These are phyloP conservation scores for Cyrtonyx montezumae DNA, from an alignment of 2,113 vertebrate species.

Conservation along the genomic window DNA sequence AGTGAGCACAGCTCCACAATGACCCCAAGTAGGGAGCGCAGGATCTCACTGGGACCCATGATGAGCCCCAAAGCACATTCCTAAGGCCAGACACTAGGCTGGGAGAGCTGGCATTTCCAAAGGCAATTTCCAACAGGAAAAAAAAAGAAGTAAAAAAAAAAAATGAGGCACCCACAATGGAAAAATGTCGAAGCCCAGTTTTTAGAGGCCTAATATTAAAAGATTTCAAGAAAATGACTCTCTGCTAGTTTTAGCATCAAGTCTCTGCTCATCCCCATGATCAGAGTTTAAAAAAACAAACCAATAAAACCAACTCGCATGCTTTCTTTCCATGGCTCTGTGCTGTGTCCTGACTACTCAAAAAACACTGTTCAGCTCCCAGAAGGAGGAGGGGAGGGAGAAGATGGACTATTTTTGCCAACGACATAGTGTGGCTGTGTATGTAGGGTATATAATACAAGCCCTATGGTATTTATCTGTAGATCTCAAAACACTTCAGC, in stretches of 20 bases:
- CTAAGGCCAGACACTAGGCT: neutral
- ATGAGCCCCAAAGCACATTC: fast-evolving
- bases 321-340: neutral
- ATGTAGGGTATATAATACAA: neutral
- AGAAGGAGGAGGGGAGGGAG: neutral
- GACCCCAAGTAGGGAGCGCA: neutral
- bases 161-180: neutral
- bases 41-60: neutral
- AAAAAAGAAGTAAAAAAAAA: neutral
- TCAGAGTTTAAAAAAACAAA: slow-evolving; percentile 42
- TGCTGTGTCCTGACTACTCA: neutral
- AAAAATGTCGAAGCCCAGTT: neutral
- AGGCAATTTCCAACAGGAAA: fast-evolving
- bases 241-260: neutral
- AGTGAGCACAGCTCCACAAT: neutral
- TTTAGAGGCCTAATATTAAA: slow-evolving; percentile 4
- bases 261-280: neutral
- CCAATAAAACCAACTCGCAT: neutral
- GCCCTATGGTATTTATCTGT: neutral
- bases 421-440: fast-evolving
- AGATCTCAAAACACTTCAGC: neutral
- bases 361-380: neutral
- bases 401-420: neutral
- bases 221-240: neutral
- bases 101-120: neutral